Evolutionary conservation across 2,113 vertebrate species (phyloP), one percentile per base, ranked within the genome.

Genomic region (Columbina picui): DNA sequence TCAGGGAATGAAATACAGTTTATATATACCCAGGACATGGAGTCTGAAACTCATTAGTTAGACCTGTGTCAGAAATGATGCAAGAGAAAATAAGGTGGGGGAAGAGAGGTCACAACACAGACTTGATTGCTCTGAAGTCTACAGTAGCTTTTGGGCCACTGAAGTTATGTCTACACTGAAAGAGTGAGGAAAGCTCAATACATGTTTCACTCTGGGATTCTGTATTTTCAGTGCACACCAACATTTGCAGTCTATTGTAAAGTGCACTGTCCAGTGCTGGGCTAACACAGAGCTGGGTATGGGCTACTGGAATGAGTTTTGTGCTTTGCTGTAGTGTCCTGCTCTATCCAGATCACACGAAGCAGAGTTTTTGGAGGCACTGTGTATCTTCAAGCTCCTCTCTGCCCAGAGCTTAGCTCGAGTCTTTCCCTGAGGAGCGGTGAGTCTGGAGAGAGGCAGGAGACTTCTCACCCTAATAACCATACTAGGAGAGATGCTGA

Each of bases 11-110:
- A 95, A 96, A 94, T 89, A 36, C 16, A 53, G 32, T 39, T 83
- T 64, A 22, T 80, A 74, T 38, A 57, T 34, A 82, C 6, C 10
- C 12, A 68, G 64, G 55, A 34, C 39, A 39, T 45, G 3, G 23
- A 84, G n/a, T 73, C 63, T 76, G 34, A 94, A 96, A 85, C 43
- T 14, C 18, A 59, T 80, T 89, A 73, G 57, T 85, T 50, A 95
- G 15, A 50, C 77, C 67, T 91, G 43, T 78, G 30, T 90, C 34
- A 82, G 81, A 91, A 53, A 43, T n/a, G 1, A 34, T 29, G n/a
- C 57, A 70, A 91, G 45, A 43, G 36, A 76, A 60, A 76, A 67
- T 56, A 65, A 64, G 3, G 9, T 30, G 18, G 15, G 13, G 13
- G 21, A 64, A 16, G n/a, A 75, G 20, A 21, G 9, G 6, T 36